These are phyloP conservation scores for Drosophila seguyi DNA, from an alignment of 1,140 invertebrate species.

Conservation along the genomic window DNA sequence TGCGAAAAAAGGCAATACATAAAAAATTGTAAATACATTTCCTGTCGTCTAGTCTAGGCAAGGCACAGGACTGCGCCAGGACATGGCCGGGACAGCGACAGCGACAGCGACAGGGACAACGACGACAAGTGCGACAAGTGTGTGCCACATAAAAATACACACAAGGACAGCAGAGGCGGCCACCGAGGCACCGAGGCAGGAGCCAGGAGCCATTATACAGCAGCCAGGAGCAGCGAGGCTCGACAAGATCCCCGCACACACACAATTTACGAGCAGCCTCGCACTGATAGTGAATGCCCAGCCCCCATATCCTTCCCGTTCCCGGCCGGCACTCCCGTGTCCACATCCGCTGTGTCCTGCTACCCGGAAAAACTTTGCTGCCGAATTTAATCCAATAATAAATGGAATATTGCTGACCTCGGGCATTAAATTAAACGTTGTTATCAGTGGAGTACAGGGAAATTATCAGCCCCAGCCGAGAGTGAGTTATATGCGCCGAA, in stretches of 20 bases:
- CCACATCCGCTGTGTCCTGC: not conserved
- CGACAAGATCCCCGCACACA: conserved; percentile 3
- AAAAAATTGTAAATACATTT: conserved; percentile 83
- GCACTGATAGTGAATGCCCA: conserved; percentile 58
- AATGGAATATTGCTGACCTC: conserved; percentile 86
- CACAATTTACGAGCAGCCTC: conserved; percentile 10
- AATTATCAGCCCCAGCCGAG: conserved; percentile 71
- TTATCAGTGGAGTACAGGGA: conserved; percentile 85
- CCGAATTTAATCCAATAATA: conserved; percentile 85
- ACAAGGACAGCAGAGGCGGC: conserved; percentile 3
- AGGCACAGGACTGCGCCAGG: conserved; percentile 21
- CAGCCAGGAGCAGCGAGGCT: conserved; percentile 1
- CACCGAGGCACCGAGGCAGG: not conserved
- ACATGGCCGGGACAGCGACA: conserved; percentile 37
- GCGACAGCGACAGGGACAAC: conserved; percentile 28
- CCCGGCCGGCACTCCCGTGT: not conserved
- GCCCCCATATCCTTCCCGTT: not conserved
- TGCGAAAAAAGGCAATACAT: conserved; percentile 72
- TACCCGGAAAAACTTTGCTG: conserved; percentile 72
- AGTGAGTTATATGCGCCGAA: conserved; percentile 63
- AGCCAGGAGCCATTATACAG: not conserved
- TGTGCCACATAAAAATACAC: conserved; percentile 55
- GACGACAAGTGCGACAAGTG: conserved; percentile 80
- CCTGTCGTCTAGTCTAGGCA: conserved; percentile 78
- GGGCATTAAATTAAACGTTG: conserved; percentile 86